Conservation (phyloP, 2,888 invertebrate genomes). For the Cataglyphis altisquamis region DNA sequence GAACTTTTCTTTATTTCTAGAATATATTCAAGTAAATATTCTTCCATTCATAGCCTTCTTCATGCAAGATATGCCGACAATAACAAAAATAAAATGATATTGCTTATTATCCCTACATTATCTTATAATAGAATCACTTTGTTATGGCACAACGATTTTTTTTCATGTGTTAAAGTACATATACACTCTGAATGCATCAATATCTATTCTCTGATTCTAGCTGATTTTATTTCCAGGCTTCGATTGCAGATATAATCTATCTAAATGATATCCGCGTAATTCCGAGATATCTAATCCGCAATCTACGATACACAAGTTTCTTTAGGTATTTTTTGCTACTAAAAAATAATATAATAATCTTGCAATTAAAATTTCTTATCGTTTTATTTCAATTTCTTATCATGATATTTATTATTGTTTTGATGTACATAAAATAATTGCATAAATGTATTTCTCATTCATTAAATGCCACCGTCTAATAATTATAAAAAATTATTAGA, state of each 20-base stretch:
- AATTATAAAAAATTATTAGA: background rate
- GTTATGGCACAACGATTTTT: constrained; percentile 63
- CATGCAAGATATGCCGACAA: constrained; percentile 40
- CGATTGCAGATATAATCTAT: constrained; percentile 7
- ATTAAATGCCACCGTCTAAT: background rate
- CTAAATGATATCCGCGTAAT: background rate
- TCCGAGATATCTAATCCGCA: constrained; percentile 6
- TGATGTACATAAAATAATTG: background rate
- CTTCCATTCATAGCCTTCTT: constrained; percentile 35
- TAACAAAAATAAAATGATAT: constrained; percentile 64
- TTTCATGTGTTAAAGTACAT: constrained; percentile 27
- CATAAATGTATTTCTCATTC: background rate
- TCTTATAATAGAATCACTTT: constrained; percentile 71
- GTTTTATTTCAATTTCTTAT: background rate
- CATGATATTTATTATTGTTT: background rate
- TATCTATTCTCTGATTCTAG: background rate
- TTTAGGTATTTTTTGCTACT: background rate
- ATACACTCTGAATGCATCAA: background rate
- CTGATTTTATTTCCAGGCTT: constrained; percentile 11
- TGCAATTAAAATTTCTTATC: background rate
- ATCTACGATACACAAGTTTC: background rate
- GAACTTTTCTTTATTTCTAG: constrained; percentile 25
- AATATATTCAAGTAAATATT: constrained; percentile 27
- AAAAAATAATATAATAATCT: background rate
- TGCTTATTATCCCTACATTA: constrained; percentile 73